Base-by-base conservation (phyloP, 2,888 invertebrate species). In the Sturmia bella region DNA sequence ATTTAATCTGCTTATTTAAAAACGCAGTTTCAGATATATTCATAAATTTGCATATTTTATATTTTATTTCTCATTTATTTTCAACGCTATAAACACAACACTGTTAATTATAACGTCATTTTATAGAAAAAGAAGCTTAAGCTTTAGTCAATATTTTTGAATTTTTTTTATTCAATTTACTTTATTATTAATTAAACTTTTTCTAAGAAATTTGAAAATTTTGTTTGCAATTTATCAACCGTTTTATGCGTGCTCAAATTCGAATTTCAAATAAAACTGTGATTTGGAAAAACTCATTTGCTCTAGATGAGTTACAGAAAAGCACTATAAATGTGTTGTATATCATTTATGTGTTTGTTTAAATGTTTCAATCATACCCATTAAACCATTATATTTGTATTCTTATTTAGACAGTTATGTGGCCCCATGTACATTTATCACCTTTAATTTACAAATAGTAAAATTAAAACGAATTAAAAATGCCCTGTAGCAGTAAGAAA, bases 211-310 rank as follows among this genome's bases (percentile, higher is more conserved):
- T 7, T 6, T 3, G 3, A 32, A 7, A 59, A 50, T 54, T 80
- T 74, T 63, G 50, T 66, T n/a, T 11, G 66, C 68, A 69, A 64
- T 64, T 75, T 17, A 63, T 64, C 43, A 43, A 74, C 63, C 80
- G 79, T 80, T 80, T 79, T 74, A 39, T 75, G 78, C 69, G 82
- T 78, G 78, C 54, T 82, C 75, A 48, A 75, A 82, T 68, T 59
- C 78, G 78, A 68, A 61, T 50, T 82, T 82, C 70, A 69, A 78
- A 78, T 78, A 66, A 82, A 82, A 82, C 82, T 82, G 82, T 69
- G 78, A 78, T 78, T 82, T 78, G 54, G 56, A 69, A 66, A 73
- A 54, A 57, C 74, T 66, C 48, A 78, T 74, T 82, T 78, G 73
- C 70, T 79, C 59, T 70, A 70, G 63, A 73, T 81, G 68, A 73